phyloP scores from a whole-genome alignment of 2,797 vertebrate species.

The Macropus fuliginosus region DNA sequence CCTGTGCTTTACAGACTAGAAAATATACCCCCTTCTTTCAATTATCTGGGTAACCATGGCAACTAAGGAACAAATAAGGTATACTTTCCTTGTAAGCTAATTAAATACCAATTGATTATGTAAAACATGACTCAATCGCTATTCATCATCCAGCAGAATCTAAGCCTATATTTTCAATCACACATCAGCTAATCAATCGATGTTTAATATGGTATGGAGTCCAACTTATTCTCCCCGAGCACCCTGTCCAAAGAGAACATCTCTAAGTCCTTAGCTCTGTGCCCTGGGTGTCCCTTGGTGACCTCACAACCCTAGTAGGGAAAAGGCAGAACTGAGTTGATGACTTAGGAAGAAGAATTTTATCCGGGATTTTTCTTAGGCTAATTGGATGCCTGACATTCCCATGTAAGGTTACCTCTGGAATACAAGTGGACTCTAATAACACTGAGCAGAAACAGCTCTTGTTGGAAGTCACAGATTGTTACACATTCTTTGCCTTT shows the following conservation, averaged over 20 bases:
- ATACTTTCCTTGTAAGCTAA: background rate
- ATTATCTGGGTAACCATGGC: background rate
- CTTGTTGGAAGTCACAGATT: background rate
- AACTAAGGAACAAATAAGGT: background rate
- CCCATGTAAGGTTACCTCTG: background rate
- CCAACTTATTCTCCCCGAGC: background rate
- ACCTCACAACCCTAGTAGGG: background rate
- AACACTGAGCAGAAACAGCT: background rate
- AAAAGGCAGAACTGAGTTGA: background rate
- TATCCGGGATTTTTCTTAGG: background rate
- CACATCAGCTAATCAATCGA: background rate
- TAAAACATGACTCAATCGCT: background rate
- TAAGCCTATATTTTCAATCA: background rate
- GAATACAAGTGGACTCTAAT: background rate
- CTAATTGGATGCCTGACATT: background rate
- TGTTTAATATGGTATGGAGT: background rate
- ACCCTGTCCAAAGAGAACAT: background rate
- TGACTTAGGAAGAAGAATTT: background rate
- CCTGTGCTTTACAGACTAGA: background rate
- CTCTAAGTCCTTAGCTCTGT: background rate
- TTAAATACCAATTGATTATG: background rate
- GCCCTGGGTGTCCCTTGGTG: background rate
- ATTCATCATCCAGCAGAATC: background rate
- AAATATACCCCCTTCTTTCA: background rate
- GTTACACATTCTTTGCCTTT: background rate